Percentiles rank a stretch among this genome's conserved stretches.
phyloP scores from a whole-genome alignment of 1,140 invertebrate genomes.

The Heliothis subflexa region DNA sequence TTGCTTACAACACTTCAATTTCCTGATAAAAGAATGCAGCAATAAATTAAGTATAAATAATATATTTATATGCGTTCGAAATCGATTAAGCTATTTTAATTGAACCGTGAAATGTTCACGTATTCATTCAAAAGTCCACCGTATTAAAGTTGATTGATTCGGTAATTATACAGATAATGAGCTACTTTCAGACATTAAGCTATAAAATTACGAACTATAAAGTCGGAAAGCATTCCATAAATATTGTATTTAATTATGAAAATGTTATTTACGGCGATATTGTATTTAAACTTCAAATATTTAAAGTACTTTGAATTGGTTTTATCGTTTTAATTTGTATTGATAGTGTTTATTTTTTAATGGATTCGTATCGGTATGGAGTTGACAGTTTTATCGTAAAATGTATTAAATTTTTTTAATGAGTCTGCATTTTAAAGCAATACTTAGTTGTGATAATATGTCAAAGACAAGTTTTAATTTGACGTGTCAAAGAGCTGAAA shows the following conservation, averaged over 20 bases:
- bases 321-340: not conserved
- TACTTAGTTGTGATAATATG: too few species aligned
- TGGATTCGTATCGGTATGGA: too few species aligned
- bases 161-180: conserved; percentile 38
- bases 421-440: too few species aligned
- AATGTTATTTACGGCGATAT: conserved; percentile 6
- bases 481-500: too few species aligned
- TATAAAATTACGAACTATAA: conserved; percentile 28
- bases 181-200: conserved; percentile 19
- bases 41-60: not conserved
- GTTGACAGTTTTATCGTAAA: too few species aligned
- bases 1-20: too few species aligned
- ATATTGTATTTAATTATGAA: conserved; percentile 5
- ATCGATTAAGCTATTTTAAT: conserved; percentile 38
- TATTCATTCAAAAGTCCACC: conserved; percentile 29
- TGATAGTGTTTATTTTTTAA: not conserved
- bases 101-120: conserved; percentile 23
- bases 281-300: conserved; percentile 3
- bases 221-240: conserved; percentile 7
- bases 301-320: not conserved
- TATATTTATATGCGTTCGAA: not conserved
- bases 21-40: too few species aligned
- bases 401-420: too few species aligned
- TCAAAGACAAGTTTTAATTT: too few species aligned
- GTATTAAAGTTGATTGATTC: conserved; percentile 39